phyloP scores from a whole-genome alignment of 1,140 invertebrate species.

The Harpegnathos saltator region DNA sequence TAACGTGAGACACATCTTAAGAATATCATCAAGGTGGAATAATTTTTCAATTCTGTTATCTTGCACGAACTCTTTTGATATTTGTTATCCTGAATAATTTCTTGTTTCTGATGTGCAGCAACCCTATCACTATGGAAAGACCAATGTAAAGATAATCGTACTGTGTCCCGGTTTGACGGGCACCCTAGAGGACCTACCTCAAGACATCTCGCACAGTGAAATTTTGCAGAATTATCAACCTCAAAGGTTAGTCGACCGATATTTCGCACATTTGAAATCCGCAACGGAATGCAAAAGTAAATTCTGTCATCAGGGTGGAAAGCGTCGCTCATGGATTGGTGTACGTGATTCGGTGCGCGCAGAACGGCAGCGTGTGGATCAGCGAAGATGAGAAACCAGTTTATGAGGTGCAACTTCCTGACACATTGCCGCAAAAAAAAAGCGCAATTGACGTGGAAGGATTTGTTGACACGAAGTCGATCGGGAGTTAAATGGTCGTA shows the following conservation, averaged over 20 bases:
- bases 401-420: conserved; percentile 85
- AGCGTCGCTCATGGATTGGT: conserved; percentile 85
- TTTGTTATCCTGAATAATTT: neutral
- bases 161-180: conserved; percentile 83
- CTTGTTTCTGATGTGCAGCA: conserved; percentile 72
- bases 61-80: too few species aligned
- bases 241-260: conserved; percentile 62
- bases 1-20: neutral
- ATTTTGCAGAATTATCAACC: conserved; percentile 62
- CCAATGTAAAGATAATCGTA: conserved; percentile 83
- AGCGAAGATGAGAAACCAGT: conserved; percentile 85
- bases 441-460: neutral
- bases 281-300: neutral
- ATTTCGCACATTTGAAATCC: neutral
- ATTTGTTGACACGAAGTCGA: neutral
- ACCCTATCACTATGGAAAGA: conserved; percentile 83
- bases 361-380: conserved; percentile 86
- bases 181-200: conserved; percentile 70
- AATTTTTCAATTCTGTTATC: neutral
- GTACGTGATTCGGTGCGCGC: conserved; percentile 84
- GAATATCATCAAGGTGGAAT: neutral
- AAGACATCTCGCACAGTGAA: conserved; percentile 50
- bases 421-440: conserved; percentile 75
- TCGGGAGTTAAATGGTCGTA: neutral
- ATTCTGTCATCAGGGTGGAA: conserved; percentile 79